A percentile compares a stretch with the other conserved stretches of the same genome.
Evolutionary conservation across 1,140 invertebrate species (phyloP).

Genomic region (Brachionus koreanus): DNA sequence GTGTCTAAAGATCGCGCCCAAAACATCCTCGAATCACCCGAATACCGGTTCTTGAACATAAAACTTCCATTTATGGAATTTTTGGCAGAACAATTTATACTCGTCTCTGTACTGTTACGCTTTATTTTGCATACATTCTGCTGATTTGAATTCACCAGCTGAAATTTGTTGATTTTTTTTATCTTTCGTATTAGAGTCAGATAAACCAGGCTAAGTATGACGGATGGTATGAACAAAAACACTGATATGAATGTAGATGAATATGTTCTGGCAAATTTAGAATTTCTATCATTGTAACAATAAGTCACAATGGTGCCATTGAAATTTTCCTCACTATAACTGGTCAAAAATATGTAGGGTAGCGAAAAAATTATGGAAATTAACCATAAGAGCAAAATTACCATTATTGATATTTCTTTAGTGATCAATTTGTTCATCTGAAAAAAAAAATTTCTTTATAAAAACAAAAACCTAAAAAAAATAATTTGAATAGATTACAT

Average conservation of each 20-base stretch:
- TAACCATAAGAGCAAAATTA: background rate
- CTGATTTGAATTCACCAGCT: background rate
- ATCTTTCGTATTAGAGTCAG: background rate
- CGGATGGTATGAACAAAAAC: conserved; percentile 34
- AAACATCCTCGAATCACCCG: background rate
- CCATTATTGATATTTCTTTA: background rate
- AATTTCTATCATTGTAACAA: background rate
- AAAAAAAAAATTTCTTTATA: background rate
- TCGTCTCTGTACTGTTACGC: background rate
- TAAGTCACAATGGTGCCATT: background rate
- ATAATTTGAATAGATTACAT: background rate
- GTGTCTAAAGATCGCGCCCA: background rate
- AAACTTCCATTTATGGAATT: background rate
- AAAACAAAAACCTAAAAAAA: background rate
- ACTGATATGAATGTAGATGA: background rate
- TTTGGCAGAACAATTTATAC: background rate
- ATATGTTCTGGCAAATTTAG: background rate
- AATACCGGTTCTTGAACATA: background rate
- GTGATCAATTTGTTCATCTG: background rate
- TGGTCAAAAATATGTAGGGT: background rate
- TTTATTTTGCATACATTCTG: background rate
- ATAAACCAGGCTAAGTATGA: background rate
- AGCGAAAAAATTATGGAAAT: conserved; percentile 1
- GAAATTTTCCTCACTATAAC: background rate
- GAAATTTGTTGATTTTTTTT: background rate